Evolutionary conservation across 2,797 vertebrate genomes (phyloP).

Genomic region (Centropyge bicolor): DNA sequence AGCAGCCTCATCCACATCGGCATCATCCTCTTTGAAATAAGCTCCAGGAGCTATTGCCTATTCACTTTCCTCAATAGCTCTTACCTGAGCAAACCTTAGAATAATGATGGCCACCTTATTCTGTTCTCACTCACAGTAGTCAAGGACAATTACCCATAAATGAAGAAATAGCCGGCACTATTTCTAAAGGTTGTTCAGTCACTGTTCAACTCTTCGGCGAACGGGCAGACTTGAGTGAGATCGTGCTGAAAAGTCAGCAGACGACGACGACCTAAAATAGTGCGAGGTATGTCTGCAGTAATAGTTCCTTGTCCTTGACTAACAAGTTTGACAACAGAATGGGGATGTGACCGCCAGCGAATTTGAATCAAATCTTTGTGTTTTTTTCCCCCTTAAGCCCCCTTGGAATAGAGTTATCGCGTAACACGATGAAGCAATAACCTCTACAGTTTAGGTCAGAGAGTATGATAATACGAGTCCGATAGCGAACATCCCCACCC

Average conservation of each 20-base stretch:
- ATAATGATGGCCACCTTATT: constrained; percentile 62
- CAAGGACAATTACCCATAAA: constrained; percentile 72
- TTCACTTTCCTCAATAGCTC: constrained; percentile 43
- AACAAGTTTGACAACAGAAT: constrained; percentile 74
- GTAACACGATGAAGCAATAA: constrained; percentile 81
- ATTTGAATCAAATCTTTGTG: constrained; percentile 69
- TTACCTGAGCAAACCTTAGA: constrained; percentile 47
- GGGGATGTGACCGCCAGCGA: constrained; percentile 49
- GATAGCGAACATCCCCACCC: constrained; percentile 70
- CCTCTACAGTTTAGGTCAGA: constrained; percentile 81
- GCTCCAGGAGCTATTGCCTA: constrained; percentile 42
- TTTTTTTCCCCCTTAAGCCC: constrained; percentile 56
- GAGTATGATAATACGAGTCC: constrained; percentile 73
- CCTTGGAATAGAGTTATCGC: constrained; percentile 67
- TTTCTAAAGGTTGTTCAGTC: constrained; percentile 61
- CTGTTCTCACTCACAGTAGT: constrained; percentile 48
- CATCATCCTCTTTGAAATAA: constrained; percentile 37
- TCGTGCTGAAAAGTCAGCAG: constrained; percentile 47
- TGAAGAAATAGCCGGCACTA: constrained; percentile 51
- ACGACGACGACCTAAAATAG: constrained; percentile 49
- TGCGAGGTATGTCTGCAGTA: constrained; percentile 37
- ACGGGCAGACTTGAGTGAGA: constrained; percentile 45
- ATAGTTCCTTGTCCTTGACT: constrained; percentile 75
- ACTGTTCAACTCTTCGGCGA: constrained; percentile 38
- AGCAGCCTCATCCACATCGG: constrained; percentile 29